These are phyloP conservation scores for Heliconius charithonia DNA, from an alignment of 2,888 invertebrate genomes.

Conservation along the genomic window DNA sequence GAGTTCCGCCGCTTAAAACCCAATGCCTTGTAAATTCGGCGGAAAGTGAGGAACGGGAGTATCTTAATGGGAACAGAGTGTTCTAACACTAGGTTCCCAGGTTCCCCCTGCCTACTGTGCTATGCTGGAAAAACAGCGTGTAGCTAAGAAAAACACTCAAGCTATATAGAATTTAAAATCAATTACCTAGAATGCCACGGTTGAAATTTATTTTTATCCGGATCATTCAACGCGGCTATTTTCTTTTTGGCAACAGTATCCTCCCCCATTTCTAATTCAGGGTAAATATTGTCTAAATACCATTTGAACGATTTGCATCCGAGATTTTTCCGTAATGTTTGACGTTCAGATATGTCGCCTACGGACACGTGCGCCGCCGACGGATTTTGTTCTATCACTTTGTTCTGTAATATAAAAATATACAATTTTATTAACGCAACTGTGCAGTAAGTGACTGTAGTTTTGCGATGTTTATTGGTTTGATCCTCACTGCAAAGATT, in stretches of 20 bases:
- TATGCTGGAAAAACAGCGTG: too few relatives aligned
- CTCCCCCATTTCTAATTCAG: slow-evolving; percentile 88
- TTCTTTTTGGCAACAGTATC: slow-evolving; percentile 82
- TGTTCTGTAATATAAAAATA: slow-evolving; percentile 83
- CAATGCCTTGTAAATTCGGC: too few relatives aligned
- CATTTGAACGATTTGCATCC: slow-evolving; percentile 93
- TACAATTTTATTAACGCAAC: background rate
- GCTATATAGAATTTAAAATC: background rate
- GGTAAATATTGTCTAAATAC: slow-evolving; percentile 94
- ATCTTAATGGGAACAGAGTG: too few relatives aligned
- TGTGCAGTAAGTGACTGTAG: background rate
- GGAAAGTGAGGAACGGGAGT: too few relatives aligned
- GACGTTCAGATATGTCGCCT: slow-evolving; percentile 92
- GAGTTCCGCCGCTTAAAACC: too few relatives aligned
- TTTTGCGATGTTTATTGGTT: too few relatives aligned
- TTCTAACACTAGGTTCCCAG: too few relatives aligned
- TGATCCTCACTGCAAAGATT: background rate
- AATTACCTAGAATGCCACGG: slow-evolving; percentile 90
- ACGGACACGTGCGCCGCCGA: slow-evolving; percentile 84
- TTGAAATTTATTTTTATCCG: slow-evolving; percentile 86
- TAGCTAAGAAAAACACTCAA: too few relatives aligned
- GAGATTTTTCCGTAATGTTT: slow-evolving; percentile 87
- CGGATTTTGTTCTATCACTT: slow-evolving; percentile 88
- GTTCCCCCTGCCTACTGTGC: too few relatives aligned
- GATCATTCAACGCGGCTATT: slow-evolving; percentile 83